Percentiles rank a stretch among this genome's conserved stretches.
Evolutionary conservation across 2,797 vertebrate species (phyloP).

Genomic region (Anisognathus igniventris): DNA sequence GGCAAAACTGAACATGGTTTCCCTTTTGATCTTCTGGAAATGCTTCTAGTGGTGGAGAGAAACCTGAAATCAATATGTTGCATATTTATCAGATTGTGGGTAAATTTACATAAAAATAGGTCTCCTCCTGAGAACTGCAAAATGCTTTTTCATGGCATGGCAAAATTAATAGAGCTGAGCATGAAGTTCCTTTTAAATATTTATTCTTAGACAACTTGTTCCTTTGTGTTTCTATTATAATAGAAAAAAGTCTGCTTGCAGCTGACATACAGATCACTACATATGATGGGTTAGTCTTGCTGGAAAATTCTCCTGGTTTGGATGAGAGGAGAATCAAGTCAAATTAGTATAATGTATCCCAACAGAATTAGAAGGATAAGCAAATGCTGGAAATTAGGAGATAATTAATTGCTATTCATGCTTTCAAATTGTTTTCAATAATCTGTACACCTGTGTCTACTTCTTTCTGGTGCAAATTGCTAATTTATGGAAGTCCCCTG

Average conservation of each 20-base stretch:
- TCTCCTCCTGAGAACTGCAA: neutral
- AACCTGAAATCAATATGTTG: neutral
- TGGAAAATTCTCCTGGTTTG: neutral
- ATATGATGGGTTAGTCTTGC: neutral
- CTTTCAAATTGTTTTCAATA: neutral
- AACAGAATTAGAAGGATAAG: neutral
- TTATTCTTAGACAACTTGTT: neutral
- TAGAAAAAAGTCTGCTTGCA: neutral
- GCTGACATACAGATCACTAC: rapidly evolving
- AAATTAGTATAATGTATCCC: neutral
- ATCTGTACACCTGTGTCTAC: neutral
- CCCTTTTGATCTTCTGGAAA: neutral
- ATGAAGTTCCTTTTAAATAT: neutral
- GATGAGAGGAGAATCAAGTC: neutral
- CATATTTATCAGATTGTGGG: neutral
- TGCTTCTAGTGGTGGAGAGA: neutral
- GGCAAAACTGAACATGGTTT: neutral
- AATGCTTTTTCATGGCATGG: neutral
- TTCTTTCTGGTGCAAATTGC: neutral
- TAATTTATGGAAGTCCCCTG: neutral
- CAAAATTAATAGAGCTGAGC: neutral
- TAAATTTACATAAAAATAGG: neutral
- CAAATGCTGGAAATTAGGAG: neutral
- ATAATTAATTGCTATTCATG: neutral
- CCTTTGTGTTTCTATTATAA: neutral